These are phyloP conservation scores for Umimayanthus kanabou DNA, from an alignment of 92 coral and sea anemone genomes.

Conservation along the genomic window DNA sequence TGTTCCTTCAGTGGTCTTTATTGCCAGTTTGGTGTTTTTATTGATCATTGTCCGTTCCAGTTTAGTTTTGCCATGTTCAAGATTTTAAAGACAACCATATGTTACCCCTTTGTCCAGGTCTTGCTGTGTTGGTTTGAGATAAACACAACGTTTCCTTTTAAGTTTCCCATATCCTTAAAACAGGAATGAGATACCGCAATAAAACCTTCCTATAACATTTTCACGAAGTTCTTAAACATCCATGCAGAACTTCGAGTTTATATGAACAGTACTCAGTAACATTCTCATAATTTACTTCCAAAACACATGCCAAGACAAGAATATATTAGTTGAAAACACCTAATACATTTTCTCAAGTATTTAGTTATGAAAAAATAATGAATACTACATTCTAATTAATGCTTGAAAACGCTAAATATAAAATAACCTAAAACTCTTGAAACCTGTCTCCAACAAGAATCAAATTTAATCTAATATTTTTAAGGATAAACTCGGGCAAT, in stretches of 20 bases:
- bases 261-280: no score
- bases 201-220: background rate
- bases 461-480: background rate
- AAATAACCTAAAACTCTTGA: background rate
- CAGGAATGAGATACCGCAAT: background rate
- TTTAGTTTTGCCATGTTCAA: slow-evolving; percentile 3
- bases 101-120: slow-evolving; percentile 15
- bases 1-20: slow-evolving; percentile 7
- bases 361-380: no score
- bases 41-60: slow-evolving; percentile 34
- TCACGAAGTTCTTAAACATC: background rate
- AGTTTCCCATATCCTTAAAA: background rate
- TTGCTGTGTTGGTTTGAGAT: slow-evolving; percentile 38
- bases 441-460: background rate
- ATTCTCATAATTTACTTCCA: no score
- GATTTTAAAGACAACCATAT: background rate
- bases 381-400: no score
- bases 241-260: background rate
- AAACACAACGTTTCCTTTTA: background rate
- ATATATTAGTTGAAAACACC: no score
- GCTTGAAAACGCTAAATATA: background rate
- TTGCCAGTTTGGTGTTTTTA: background rate
- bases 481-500: background rate
- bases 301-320: no score
- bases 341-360: no score